A percentile compares a stretch with the other conserved stretches of the same genome.
Evolutionary conservation across 2,888 invertebrate genomes (phyloP).

Genomic region (Stictocephala bisonia): DNA sequence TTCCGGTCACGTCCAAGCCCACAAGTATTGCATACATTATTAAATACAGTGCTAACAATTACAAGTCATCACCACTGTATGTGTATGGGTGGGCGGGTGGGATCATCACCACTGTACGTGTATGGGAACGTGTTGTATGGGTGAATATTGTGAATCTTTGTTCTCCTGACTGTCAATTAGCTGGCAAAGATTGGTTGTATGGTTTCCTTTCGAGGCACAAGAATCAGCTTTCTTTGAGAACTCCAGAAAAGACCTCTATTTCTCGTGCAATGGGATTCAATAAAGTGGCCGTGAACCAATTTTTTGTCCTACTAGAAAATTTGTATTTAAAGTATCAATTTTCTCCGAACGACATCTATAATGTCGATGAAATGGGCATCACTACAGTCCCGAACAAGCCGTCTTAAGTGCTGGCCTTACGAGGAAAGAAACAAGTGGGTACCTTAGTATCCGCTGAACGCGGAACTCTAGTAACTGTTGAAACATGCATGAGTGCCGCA

Average conservation of each 20-base stretch:
- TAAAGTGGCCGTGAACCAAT: slow-evolving; percentile 42
- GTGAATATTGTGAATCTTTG: too few relatives aligned
- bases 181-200: slow-evolving; percentile 51
- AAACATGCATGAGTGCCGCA: too few relatives aligned
- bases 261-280: slow-evolving; percentile 52
- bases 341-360: slow-evolving; percentile 44
- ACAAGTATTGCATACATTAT: too few relatives aligned
- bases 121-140: too few relatives aligned
- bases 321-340: slow-evolving; percentile 35
- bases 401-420: slow-evolving; percentile 32
- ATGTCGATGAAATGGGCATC: slow-evolving; percentile 50
- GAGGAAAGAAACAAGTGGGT: slow-evolving; percentile 23
- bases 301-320: slow-evolving; percentile 42
- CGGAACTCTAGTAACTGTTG: background rate
- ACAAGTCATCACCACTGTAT: too few relatives aligned
- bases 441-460: slow-evolving; percentile 18
- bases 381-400: slow-evolving; percentile 43
- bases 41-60: too few relatives aligned
- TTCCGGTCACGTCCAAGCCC: too few relatives aligned
- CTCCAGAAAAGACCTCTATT: slow-evolving; percentile 50
- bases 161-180: too few relatives aligned
- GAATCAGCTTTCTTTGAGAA: slow-evolving; percentile 43
- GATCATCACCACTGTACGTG: too few relatives aligned
- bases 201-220: slow-evolving; percentile 46
- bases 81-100: too few relatives aligned